Base-by-base conservation (phyloP, 2,113 vertebrate genomes). In the Solea solea region DNA sequence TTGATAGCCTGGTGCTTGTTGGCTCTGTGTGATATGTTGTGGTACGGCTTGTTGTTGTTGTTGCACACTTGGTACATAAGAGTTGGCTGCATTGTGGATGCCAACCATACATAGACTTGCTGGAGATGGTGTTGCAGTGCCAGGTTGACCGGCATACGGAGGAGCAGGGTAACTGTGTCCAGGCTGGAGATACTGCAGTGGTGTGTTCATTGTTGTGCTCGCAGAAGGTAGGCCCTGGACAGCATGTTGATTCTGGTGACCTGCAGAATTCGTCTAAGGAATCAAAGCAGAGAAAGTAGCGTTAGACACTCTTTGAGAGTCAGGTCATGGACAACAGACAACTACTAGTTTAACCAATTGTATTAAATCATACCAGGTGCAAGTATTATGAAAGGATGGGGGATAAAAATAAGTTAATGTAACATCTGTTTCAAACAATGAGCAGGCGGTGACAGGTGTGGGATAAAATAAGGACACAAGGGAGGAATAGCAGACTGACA, bases 61-160 rank as follows among this genome's bases (percentile, higher is more conserved):
- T 51, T 88, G 89, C 42, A 75, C 66, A 78, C 28, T 63, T 40
- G 69, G 60, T 27, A 64, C 40, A 57, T 72, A 0, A 92, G 76
- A 0, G 13, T 48, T 44, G 50, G 62, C 62, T 0, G 93, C 83
- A 52, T 95, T 94, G 56, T 91, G 95, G 74, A 89, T 93, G 80
- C 69, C 79, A 88, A 92, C 78, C 88, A 93, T 79, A 84, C 94
- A 75, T 1, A 76, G 50, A 57, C 42, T 74, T 3, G 64, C 69
- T 65, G 78, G 77, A 71, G 77, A 55, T 72, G 59, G 60, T 65
- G 84, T 4, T 53, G 68, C 51, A 27, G 50, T 60, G 64, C 25
- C 50, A 21, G 74, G 64, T 7, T 77, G 85, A 55, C 64, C 74
- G 46, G 68, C 16, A 64, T 82, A 83, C 16, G 81, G 86, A 45